Evolutionary conservation across 2,113 vertebrate genomes (phyloP).

Genomic region (Chionodraco myersi): DNA sequence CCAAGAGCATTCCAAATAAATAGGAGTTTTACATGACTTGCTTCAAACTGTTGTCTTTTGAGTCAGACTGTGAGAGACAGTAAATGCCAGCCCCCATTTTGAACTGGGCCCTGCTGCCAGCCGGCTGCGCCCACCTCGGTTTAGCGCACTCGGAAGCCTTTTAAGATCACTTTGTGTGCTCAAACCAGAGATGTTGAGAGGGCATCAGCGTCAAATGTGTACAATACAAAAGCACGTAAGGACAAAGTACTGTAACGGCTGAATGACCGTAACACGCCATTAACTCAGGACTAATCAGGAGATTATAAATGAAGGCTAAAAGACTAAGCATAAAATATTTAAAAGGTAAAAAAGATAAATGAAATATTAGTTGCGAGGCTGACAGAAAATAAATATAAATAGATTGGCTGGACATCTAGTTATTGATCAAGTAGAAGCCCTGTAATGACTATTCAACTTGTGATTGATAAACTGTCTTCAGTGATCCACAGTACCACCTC

Average conservation of each 20-base stretch:
- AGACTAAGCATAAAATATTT: not conserved
- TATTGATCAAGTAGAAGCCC: slow-evolving; percentile 31
- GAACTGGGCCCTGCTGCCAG: slow-evolving; percentile 16
- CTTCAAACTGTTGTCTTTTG: not conserved
- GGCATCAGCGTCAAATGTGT: not conserved
- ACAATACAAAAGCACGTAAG: not conserved
- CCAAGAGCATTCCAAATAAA: not conserved
- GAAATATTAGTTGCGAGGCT: not conserved
- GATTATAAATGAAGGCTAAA: not conserved
- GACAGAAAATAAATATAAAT: slow-evolving; percentile 9
- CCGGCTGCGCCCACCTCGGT: slow-evolving; percentile 3
- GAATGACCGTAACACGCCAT: not conserved
- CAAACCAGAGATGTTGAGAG: not conserved
- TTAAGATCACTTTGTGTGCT: not conserved
- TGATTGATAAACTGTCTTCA: slow-evolving; percentile 34
- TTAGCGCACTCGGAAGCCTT: not conserved
- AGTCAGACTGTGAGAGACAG: not conserved
- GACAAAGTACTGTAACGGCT: not conserved
- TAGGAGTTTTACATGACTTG: not conserved
- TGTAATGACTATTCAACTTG: slow-evolving; percentile 34
- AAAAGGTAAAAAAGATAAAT: not conserved
- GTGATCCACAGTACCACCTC: slow-evolving; percentile 18
- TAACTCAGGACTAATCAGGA: not conserved
- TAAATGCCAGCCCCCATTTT: not conserved
- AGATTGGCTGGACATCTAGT: slow-evolving; percentile 6